Percentiles rank a stretch among this genome's conserved stretches.
Conservation (phyloP, 2,113 vertebrate species). For the Entomyzon cyanotis region DNA sequence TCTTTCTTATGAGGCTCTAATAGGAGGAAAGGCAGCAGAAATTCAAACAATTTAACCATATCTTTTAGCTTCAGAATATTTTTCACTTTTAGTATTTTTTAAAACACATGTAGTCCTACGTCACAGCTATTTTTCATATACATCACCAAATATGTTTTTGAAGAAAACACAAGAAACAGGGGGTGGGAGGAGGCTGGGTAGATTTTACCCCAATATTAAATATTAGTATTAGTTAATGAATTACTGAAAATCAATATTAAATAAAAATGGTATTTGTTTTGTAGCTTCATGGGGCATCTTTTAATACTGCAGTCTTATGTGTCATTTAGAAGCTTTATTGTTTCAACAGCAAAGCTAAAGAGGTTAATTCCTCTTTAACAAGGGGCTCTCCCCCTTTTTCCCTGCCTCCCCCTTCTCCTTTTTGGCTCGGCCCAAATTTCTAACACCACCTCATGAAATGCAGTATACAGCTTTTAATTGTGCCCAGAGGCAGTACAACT, state of each 20-base stretch:
- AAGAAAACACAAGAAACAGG: neutral
- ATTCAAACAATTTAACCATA: neutral
- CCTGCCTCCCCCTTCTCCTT: slow-evolving; percentile 1
- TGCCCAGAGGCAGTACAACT: slow-evolving; percentile 80
- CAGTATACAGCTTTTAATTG: slow-evolving; percentile 80
- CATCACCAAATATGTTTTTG: neutral
- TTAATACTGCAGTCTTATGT: neutral
- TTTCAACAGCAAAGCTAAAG: slow-evolving; percentile 58
- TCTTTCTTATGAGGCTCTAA: neutral
- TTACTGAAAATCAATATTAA: slow-evolving; percentile 2
- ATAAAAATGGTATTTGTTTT: neutral
- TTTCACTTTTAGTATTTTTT: neutral
- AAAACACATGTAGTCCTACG: rapidly evolving
- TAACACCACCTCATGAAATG: slow-evolving; percentile 77
- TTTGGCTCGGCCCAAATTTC: slow-evolving; percentile 77
- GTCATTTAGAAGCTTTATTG: slow-evolving; percentile 39
- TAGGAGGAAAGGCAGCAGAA: neutral
- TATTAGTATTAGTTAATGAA: neutral
- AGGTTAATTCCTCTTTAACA: slow-evolving; percentile 71
- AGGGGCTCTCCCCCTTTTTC: slow-evolving; percentile 31
- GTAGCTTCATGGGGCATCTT: neutral
- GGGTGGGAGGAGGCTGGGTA: neutral
- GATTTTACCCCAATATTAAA: neutral
- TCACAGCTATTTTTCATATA: neutral
- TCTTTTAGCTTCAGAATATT: neutral